Conservation (phyloP, 2,888 invertebrate genomes). For the Elegia similella region DNA sequence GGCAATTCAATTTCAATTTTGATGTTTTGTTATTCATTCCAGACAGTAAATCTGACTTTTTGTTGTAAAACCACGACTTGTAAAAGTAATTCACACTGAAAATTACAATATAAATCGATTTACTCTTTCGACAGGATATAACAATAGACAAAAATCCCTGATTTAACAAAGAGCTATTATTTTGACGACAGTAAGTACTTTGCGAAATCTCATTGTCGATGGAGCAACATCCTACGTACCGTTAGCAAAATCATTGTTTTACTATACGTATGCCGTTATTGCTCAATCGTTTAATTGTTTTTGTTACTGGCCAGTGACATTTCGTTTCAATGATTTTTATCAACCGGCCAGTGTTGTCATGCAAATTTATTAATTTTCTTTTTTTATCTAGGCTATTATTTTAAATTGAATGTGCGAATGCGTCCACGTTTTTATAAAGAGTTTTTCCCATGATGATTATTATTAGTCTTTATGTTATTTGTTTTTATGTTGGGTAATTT, state of each 20-base stretch:
- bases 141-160: slow-evolving; percentile 5
- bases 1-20: too few species aligned
- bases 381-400: not conserved
- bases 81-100: not conserved
- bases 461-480: too few species aligned
- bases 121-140: slow-evolving; percentile 9
- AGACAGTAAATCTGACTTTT: not conserved
- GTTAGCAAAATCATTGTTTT: slow-evolving; percentile 8
- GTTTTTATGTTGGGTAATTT: too few species aligned
- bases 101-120: slow-evolving; percentile 24
- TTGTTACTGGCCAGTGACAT: slow-evolving; percentile 14
- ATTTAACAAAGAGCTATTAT: slow-evolving; percentile 14
- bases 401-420: too few species aligned
- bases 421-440: too few species aligned
- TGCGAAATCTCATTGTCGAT: slow-evolving; percentile 5
- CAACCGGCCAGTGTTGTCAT: not conserved
- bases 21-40: not conserved
- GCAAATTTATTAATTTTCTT: not conserved
- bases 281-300: slow-evolving; percentile 6
- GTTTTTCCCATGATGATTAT: too few species aligned
- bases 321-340: slow-evolving; percentile 2
- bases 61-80: not conserved
- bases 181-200: slow-evolving; percentile 15
- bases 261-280: not conserved
- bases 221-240: slow-evolving; percentile 13